These are phyloP conservation scores for Caranx melampygus DNA, from an alignment of 2,113 vertebrate genomes.

Conservation along the genomic window DNA sequence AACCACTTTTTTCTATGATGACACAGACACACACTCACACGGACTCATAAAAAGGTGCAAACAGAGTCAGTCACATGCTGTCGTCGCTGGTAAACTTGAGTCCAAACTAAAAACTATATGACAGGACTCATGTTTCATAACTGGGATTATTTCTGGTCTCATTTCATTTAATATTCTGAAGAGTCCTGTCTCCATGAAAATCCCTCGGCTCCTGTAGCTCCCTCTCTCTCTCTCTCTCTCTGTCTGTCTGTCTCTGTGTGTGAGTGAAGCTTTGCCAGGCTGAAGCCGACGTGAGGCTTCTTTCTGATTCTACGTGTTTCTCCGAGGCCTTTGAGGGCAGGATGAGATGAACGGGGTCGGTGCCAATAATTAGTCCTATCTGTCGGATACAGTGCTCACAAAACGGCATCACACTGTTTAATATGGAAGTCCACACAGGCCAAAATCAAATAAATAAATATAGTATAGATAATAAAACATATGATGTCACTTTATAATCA, in stretches of 20 bases:
- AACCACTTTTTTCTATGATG: no score
- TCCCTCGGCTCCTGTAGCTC: background rate
- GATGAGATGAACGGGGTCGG: background rate
- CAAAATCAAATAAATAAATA: background rate
- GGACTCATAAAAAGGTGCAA: no score
- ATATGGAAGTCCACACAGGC: background rate
- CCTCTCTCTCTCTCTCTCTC: no score
- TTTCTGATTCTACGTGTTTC: background rate
- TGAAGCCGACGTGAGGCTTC: background rate
- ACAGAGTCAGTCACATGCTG: no score
- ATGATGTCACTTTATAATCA: background rate
- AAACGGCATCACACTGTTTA: background rate
- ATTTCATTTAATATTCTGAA: background rate
- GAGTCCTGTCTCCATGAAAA: background rate
- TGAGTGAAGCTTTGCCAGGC: background rate
- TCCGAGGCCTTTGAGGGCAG: background rate
- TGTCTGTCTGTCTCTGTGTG: no score
- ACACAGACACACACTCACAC: no score
- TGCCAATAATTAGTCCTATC: background rate
- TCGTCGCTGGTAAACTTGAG: background rate
- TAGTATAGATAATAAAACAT: background rate
- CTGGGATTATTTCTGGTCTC: background rate
- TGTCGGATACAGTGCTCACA: background rate
- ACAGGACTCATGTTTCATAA: background rate
- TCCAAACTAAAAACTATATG: background rate